Conservation (phyloP, 2,797 vertebrate species). For the Crocidura indochinensis region DNA sequence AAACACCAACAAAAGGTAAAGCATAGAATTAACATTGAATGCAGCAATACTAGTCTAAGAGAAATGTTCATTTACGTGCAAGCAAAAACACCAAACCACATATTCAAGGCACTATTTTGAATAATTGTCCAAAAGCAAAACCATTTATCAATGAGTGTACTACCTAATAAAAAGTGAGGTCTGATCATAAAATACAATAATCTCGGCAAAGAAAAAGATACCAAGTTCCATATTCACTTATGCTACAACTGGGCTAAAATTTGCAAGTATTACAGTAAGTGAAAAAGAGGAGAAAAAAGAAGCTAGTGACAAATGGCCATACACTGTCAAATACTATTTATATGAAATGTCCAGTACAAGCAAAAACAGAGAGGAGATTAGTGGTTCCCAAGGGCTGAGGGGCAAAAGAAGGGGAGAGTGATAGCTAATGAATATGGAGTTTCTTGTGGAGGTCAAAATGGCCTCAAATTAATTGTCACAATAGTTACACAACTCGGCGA, state of each 20-base stretch:
- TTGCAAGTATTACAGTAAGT: neutral
- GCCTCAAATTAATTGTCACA: neutral
- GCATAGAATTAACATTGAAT: neutral
- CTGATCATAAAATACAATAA: no score
- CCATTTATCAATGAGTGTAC: neutral
- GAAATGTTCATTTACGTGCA: neutral
- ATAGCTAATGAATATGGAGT: no score
- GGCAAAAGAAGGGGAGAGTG: neutral
- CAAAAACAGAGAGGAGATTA: neutral
- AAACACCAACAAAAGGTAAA: neutral
- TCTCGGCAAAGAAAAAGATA: neutral
- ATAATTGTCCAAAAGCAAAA: neutral
- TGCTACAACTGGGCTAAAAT: neutral
- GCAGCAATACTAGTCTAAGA: neutral
- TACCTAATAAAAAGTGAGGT: neutral
- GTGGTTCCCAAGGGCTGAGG: neutral
- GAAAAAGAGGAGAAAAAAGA: neutral
- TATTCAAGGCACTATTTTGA: neutral
- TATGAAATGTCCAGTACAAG: neutral
- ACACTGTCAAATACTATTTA: neutral
- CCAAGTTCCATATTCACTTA: neutral
- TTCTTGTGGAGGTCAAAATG: neutral
- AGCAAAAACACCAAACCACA: neutral
- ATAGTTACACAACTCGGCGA: neutral
- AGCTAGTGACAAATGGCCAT: neutral